phyloP scores from a whole-genome alignment of 2,888 invertebrate species.

The Corythucha ciliata region DNA sequence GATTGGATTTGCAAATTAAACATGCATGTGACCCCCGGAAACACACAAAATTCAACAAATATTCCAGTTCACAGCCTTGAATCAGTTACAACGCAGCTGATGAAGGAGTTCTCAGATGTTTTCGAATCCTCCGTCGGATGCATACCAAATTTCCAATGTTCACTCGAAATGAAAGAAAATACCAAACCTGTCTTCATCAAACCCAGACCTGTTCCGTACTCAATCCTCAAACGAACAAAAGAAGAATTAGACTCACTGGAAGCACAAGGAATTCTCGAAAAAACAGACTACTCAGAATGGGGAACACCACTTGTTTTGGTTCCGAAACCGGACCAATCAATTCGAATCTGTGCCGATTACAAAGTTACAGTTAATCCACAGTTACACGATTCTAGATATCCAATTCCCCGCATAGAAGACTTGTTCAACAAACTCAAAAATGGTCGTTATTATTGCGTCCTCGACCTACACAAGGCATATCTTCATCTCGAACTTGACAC shows the following conservation, averaged over 20 bases:
- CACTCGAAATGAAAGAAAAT: neutral
- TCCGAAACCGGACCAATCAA: slow-evolving; percentile 20
- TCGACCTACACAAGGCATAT: slow-evolving; percentile 24
- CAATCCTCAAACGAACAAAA: slow-evolving; percentile 12
- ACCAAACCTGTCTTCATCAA: slow-evolving; percentile 21
- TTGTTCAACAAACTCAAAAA: slow-evolving; percentile 21
- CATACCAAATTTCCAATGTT: slow-evolving; percentile 7
- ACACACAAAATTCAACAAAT: no score
- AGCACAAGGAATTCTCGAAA: slow-evolving; percentile 18
- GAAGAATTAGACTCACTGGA: slow-evolving; percentile 16
- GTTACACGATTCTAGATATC: slow-evolving; percentile 8
- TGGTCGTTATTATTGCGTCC: slow-evolving; percentile 15
- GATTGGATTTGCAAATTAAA: slow-evolving; percentile 3
- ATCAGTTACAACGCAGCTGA: no score
- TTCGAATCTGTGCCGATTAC: slow-evolving; percentile 25
- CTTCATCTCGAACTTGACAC: slow-evolving; percentile 18
- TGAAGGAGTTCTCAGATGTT: slow-evolving; percentile 27
- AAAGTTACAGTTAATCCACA: slow-evolving; percentile 23
- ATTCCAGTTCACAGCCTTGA: neutral
- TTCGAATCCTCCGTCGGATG: slow-evolving; percentile 10
- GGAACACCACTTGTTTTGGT: slow-evolving; percentile 26
- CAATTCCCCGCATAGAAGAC: slow-evolving; percentile 23
- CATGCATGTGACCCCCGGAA: neutral
- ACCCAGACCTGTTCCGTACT: slow-evolving; percentile 11
- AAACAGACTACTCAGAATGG: slow-evolving; percentile 20